These are phyloP conservation scores for Loris lydekkerianus DNA, from an alignment of 2,797 vertebrate species.

Conservation along the genomic window DNA sequence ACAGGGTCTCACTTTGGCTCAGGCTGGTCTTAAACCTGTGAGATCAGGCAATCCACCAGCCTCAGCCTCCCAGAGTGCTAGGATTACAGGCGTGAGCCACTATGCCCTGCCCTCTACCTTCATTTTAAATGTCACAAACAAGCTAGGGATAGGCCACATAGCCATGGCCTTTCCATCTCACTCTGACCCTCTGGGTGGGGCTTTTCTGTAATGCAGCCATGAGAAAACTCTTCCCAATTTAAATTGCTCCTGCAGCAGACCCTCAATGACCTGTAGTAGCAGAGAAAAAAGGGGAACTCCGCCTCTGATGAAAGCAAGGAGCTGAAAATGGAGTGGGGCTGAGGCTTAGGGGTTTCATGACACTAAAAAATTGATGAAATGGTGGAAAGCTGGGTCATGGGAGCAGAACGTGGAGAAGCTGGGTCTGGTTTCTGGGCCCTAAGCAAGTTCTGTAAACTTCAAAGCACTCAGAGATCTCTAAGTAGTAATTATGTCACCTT, in stretches of 20 bases:
- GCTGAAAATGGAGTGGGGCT: not conserved
- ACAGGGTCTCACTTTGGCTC: not conserved
- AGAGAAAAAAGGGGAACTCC: not conserved
- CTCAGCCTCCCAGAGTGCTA: not conserved
- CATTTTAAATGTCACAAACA: not conserved
- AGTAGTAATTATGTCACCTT: slow-evolving; percentile 38
- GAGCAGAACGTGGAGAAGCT: slow-evolving; percentile 28
- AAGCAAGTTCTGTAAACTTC: slow-evolving; percentile 44
- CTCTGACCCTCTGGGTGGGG: not conserved
- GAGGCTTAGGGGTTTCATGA: not conserved
- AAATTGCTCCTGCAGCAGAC: not conserved
- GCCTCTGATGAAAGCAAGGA: not conserved
- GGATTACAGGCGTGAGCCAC: not conserved
- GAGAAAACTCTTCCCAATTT: slow-evolving; percentile 16
- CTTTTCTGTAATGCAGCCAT: not conserved
- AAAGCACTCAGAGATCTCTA: slow-evolving; percentile 50
- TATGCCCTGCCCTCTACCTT: not conserved
- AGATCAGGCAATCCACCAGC: not conserved
- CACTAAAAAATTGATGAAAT: not conserved
- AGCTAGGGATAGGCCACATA: not conserved
- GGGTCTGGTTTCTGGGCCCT: slow-evolving; percentile 26
- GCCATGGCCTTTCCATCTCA: not conserved
- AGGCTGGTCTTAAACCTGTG: not conserved
- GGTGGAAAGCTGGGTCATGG: not conserved
- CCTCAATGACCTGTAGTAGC: not conserved